Conservation (phyloP, 2,797 vertebrate species). For the Acrossocheilus wenchowensis region DNA sequence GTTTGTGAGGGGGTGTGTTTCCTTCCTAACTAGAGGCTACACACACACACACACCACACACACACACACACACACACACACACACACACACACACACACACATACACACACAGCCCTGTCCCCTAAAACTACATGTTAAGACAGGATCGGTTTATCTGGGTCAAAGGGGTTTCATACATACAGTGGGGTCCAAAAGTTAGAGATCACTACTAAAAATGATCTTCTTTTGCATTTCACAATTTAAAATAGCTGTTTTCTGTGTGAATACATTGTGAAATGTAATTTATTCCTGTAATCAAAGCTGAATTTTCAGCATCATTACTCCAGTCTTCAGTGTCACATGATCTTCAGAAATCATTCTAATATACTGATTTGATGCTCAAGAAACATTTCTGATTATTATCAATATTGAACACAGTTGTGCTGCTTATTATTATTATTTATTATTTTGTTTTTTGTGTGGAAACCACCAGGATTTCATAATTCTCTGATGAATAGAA, state of each 20-base stretch:
- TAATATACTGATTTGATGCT: neutral
- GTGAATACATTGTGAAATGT: neutral
- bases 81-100: conserved; percentile 21
- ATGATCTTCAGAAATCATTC: neutral
- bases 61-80: neutral
- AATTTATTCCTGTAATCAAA: neutral
- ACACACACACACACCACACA: conserved; percentile 16
- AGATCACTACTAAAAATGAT: neutral
- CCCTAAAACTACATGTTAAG: conserved; percentile 7
- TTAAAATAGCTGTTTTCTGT: neutral
- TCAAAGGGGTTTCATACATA: neutral
- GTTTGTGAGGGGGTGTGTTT: neutral
- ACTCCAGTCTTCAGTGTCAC: neutral
- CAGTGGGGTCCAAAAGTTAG: neutral
- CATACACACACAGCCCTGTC: neutral
- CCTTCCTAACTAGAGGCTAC: neutral
- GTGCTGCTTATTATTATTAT: neutral
- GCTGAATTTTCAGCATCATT: neutral
- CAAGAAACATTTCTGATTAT: neutral
- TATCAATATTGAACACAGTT: neutral
- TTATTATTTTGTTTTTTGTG: neutral
- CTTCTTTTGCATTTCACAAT: neutral
- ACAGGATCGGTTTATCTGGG: neutral
- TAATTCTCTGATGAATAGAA: neutral
- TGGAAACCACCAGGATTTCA: neutral